These are phyloP conservation scores for Triplophysa bombifrons DNA, from an alignment of 2,797 vertebrate genomes.

Conservation along the genomic window DNA sequence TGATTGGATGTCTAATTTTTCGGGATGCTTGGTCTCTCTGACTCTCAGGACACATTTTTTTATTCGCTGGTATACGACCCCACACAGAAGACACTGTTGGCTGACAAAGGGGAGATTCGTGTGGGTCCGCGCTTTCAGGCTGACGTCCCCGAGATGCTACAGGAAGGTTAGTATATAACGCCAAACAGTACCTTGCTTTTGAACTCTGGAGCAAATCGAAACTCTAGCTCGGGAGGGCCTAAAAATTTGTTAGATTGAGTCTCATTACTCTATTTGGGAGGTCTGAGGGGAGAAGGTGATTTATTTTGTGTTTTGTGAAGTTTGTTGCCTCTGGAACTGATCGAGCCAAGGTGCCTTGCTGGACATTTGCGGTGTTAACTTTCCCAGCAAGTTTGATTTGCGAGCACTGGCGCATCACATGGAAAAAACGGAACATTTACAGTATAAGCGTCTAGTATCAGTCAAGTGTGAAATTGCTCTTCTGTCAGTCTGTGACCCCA, in stretches of 20 bases:
- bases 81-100: conserved; percentile 93
- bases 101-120: conserved; percentile 96
- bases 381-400: conserved; percentile 41
- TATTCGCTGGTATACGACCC: conserved; percentile 97
- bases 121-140: conserved; percentile 96
- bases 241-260: background rate
- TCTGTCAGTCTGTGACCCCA: conserved; percentile 33
- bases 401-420: conserved; percentile 43
- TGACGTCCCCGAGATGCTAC: conserved; percentile 95
- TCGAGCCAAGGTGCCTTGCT: background rate
- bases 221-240: no score
- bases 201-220: no score
- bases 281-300: background rate
- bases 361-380: conserved; percentile 23
- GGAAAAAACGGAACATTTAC: conserved; percentile 43
- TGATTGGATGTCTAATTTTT: background rate
- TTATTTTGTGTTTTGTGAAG: conserved; percentile 2
- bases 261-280: background rate
- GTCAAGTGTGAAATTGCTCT: conserved; percentile 59
- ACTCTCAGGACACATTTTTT: conserved; percentile 91
- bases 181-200: background rate
- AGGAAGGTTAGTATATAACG: conserved; percentile 81
- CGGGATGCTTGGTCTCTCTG: background rate
- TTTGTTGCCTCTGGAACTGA: background rate
- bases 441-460: conserved; percentile 25